A percentile compares a stretch with the other conserved stretches of the same genome.
phyloP scores from a whole-genome alignment of 1,140 invertebrate species.

The Temnothorax curvispinosus region DNA sequence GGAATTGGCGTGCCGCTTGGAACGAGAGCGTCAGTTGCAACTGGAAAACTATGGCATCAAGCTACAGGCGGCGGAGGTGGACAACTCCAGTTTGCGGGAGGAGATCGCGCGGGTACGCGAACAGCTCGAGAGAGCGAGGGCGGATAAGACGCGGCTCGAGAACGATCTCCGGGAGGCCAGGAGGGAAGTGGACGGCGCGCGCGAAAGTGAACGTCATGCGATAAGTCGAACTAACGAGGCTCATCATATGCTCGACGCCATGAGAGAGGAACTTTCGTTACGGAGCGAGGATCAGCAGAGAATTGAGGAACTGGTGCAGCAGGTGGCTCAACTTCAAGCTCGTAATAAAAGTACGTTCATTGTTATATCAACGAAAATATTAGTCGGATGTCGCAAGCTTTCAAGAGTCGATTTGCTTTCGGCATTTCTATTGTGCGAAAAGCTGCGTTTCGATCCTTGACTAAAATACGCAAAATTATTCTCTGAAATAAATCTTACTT shows the following conservation, averaged over 20 bases:
- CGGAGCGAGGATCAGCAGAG: conserved; percentile 87
- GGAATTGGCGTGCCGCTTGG: conserved; percentile 92
- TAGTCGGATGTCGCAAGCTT: not conserved
- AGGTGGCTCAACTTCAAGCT: conserved; percentile 89
- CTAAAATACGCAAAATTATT: not conserved
- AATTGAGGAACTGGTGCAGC: conserved; percentile 90
- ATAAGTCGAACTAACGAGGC: conserved; percentile 84
- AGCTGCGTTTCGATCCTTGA: not conserved
- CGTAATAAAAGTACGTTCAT: conserved; percentile 90
- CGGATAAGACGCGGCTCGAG: conserved; percentile 87
- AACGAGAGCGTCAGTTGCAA: conserved; percentile 94
- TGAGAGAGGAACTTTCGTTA: conserved; percentile 83
- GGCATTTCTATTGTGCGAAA: not conserved
- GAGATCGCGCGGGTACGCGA: conserved; percentile 88
- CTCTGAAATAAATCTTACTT: not conserved
- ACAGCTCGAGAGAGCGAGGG: conserved; percentile 87
- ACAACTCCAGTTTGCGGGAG: conserved; percentile 91
- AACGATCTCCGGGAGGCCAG: conserved; percentile 86
- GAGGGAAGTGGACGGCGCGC: conserved; percentile 81
- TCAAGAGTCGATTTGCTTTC: not conserved
- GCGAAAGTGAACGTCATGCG: conserved; percentile 84
- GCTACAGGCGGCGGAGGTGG: conserved; percentile 92
- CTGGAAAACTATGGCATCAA: conserved; percentile 94
- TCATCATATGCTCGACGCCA: conserved; percentile 84
- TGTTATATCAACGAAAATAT: not conserved